Evolutionary conservation across 1,140 invertebrate genomes (phyloP), one percentile per base, ranked within the genome.

Genomic region (Aporrectodea caliginosa): DNA sequence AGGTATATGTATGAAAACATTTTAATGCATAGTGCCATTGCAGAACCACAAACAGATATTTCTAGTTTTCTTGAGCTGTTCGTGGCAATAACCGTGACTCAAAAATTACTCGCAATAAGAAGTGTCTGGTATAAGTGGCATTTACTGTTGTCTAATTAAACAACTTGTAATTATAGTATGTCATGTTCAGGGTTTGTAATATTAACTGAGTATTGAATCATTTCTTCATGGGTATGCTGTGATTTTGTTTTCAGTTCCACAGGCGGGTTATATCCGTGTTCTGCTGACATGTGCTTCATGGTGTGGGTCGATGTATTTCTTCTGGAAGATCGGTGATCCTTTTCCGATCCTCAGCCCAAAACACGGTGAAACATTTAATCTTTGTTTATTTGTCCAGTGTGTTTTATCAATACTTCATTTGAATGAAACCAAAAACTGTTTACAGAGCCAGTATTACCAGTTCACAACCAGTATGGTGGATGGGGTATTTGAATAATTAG

Each of bases 291-390:
- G 95, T 68, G 85, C 93, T 78, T 91, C 94, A 0, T 99, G 97
- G 94, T 90, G 96, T 77, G 90, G 94, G 35, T 99, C 97, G 86
- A 90, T 99, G 0, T 97, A 98, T 85, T 92, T 97, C 80, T 98
- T 99, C 85, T 99, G 98, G 98, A 98, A 98, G 90, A 92, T 99
- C 83, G 98, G 98, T 0, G 97, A 99, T 89, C 97, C 97, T 6
- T 99, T 99, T 90, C 98, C 98, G 31, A 96, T 99, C 84, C 90
- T 98, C 2, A 98, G 94, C 90, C 92, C 94, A 16, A 95, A 96
- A 86, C 93, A 98, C 91, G 96, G 90, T 90, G 82, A 83, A 82
- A n/a, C n/a, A n/a, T 82, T 22, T 58, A 58, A 30, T 12, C 1
- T 35, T 69, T 16, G 30, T 16, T 73, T 30, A 73, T 30, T 12